phyloP scores from a whole-genome alignment of 2,797 vertebrate genomes.

The Pelobates cultripes region DNA sequence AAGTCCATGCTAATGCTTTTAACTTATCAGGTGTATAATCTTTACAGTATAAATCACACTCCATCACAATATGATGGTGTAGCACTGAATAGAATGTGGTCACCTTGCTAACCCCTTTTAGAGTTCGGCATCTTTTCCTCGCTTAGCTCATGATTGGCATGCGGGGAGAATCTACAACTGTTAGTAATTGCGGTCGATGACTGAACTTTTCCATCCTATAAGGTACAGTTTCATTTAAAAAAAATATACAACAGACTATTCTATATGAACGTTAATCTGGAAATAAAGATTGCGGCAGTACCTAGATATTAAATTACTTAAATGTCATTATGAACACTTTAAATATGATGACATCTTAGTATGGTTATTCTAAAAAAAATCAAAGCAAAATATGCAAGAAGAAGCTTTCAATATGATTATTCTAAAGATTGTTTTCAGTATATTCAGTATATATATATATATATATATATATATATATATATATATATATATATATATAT shows the following conservation, averaged over 20 bases:
- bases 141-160: constrained; percentile 3
- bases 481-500: no score
- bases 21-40: constrained; percentile 11
- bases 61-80: constrained; percentile 13
- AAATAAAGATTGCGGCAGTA: not conserved
- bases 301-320: constrained; percentile 4
- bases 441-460: no score
- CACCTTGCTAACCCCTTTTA: constrained; percentile 1
- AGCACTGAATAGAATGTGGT: constrained; percentile 2
- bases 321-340: not conserved
- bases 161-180: constrained; percentile 12
- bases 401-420: no score
- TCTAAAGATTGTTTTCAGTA: no score
- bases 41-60: not conserved
- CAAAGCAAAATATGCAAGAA: no score
- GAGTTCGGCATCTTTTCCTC: constrained; percentile 10
- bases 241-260: not conserved
- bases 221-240: constrained; percentile 55
- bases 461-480: no score
- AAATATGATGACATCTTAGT: no score
- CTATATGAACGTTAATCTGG: not conserved
- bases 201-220: constrained; percentile 62
- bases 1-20: constrained; percentile 31
- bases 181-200: constrained; percentile 10
- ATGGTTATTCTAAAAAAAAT: no score